Base-by-base conservation (phyloP, 2,888 invertebrate genomes). In the Netelia melanura region DNA sequence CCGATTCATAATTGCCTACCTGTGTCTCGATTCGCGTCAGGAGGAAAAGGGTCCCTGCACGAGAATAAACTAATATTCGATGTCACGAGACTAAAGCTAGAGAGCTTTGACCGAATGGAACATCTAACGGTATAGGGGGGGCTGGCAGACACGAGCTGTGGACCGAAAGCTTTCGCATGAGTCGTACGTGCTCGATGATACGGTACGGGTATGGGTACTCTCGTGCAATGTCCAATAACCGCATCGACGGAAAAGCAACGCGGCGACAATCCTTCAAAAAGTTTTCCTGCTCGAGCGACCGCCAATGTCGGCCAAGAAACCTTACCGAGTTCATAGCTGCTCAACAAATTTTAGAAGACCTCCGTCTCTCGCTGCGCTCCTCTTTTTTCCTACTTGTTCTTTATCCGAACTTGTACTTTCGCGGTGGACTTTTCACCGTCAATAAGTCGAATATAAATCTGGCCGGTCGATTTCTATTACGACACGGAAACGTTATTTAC, bases 361-460 rank as follows among this genome's bases (percentile, higher is more conserved):
- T 71, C 54, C 54, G 14, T 54, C 21, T 70, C 25, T 38, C 30
- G 21, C 52, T 52, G 48, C 61, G 21, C 52, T 72, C 58, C 61
- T 48, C 56, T 25, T 11, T 14, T 21, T 43, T 56, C 14, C 17
- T 10, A 5, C 21, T 64, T 52, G 3, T 62, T 17, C 17, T 56
- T 52, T 30, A 25, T 30, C 21, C 9, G 23, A 71, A 64, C 44
- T 70, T 72, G 70, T 64, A 56, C 44, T 44, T 64, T 71, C 61
- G 68, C 30, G 48, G 77, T 88, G 86, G 87, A 58, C 21, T 58
- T 87, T 86, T 87, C 43, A 56, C 84, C 88, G 86, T 90, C 92
- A 92, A 93, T 93, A 93, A 92, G 91, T 86, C 81, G 84, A 88
- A 88, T 89, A 91, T 93, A 93, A 93, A 93, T 93, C 92, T 89